Evolutionary conservation across 2,113 vertebrate species (phyloP).

Genomic region (Odobenus rosmarus): DNA sequence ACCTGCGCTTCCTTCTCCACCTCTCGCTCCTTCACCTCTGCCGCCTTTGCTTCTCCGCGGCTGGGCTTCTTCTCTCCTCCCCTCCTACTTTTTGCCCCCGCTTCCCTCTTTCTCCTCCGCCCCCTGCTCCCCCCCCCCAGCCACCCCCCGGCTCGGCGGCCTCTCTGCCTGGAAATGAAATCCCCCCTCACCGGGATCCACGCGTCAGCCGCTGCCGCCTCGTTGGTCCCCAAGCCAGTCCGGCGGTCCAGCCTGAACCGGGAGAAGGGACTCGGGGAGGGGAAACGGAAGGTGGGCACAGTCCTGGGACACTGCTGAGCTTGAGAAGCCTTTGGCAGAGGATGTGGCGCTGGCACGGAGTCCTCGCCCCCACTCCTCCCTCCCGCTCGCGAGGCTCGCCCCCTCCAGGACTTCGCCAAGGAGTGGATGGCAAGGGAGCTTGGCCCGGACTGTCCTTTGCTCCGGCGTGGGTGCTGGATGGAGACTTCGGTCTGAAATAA

Average conservation of each 20-base stretch:
- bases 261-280: not conserved
- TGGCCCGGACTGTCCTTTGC: not conserved
- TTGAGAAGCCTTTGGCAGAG: not conserved
- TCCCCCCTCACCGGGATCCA: constrained; percentile 46
- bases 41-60: accelerated
- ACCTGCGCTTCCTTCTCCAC: constrained; percentile 16
- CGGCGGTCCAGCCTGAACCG: not conserved
- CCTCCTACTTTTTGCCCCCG: constrained; percentile 32
- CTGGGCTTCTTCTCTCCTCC: not conserved
- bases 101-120: not conserved
- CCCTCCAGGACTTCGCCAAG: not conserved
- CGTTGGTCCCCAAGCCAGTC: constrained; percentile 21
- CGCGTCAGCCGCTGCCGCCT: constrained; percentile 47
- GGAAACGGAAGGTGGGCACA: not conserved
- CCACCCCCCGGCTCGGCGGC: not conserved
- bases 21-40: not conserved
- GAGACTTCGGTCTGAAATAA: not conserved
- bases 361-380: not conserved
- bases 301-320: not conserved
- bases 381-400: not conserved
- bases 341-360: not conserved
- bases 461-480: not conserved
- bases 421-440: not conserved
- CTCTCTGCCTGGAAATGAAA: constrained; percentile 11
- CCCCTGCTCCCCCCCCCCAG: not conserved